These are phyloP conservation scores for Vannuccia rotundouncinata DNA, from an alignment of 2,888 invertebrate species.

Conservation along the genomic window DNA sequence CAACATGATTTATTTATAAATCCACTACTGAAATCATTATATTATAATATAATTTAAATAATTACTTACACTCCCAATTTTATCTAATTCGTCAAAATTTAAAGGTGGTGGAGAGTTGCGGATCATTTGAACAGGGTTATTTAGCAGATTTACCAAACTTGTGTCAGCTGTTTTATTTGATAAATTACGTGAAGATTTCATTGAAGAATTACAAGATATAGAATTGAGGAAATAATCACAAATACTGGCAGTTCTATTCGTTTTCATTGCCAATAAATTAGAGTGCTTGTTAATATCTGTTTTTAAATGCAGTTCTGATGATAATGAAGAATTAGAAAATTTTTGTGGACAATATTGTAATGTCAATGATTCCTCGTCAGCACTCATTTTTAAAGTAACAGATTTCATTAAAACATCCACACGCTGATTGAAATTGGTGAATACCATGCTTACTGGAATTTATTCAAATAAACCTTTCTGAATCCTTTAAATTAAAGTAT, in stretches of 20 bases:
- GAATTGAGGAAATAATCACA: not conserved
- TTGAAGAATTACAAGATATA: too few species aligned
- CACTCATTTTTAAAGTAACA: not conserved
- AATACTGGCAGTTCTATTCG: not conserved
- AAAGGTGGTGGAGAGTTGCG: not conserved
- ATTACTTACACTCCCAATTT: not conserved
- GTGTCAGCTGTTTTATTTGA: too few species aligned
- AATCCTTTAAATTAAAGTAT: too few species aligned
- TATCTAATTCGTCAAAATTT: not conserved
- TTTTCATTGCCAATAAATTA: not conserved
- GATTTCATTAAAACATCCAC: not conserved
- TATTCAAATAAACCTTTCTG: too few species aligned
- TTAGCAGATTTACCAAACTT: too few species aligned
- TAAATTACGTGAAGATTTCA: too few species aligned
- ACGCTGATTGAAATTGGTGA: not conserved
- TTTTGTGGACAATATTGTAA: not conserved
- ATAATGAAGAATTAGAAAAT: not conserved
- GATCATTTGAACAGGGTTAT: not conserved
- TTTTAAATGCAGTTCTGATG: not conserved
- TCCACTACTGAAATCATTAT: too few species aligned
- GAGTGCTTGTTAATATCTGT: not conserved
- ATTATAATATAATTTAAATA: not conserved
- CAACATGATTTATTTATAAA: too few species aligned
- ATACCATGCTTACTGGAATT: not conserved
- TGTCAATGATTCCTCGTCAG: not conserved